Conservation (phyloP, 2,888 invertebrate species). For the Lacanobia oleracea region DNA sequence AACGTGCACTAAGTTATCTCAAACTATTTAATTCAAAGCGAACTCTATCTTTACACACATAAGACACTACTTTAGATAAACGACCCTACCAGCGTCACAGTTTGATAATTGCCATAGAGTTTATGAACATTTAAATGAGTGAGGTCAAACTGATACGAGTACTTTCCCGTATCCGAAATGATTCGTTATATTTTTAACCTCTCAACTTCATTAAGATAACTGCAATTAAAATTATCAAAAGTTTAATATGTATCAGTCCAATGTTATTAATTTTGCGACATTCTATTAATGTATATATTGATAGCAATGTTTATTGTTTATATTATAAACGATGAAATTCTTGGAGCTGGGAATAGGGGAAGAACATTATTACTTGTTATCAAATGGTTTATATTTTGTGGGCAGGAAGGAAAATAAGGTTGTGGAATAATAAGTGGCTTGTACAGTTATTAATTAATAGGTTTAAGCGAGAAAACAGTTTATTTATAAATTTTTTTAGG, state of each 20-base stretch:
- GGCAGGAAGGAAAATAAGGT: conserved; percentile 1
- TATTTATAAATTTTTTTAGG: no score
- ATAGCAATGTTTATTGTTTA: conserved; percentile 30
- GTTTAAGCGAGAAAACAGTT: no score
- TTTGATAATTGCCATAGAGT: not conserved
- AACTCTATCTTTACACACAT: not conserved
- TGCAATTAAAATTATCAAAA: conserved; percentile 2
- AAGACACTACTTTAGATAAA: no score
- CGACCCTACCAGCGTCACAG: not conserved
- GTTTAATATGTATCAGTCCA: not conserved
- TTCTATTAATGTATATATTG: not conserved
- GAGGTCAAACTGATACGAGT: conserved; percentile 33
- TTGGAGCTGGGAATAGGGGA: conserved; percentile 18
- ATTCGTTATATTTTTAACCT: conserved; percentile 22
- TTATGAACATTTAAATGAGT: conserved; percentile 4
- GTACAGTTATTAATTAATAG: not conserved
- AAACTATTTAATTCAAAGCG: not conserved
- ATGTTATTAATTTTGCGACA: conserved; percentile 10
- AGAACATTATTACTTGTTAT: conserved; percentile 31
- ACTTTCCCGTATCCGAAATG: conserved; percentile 34
- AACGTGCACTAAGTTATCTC: no score
- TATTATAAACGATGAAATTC: not conserved
- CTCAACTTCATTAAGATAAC: not conserved
- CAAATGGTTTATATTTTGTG: not conserved
- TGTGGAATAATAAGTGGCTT: not conserved